Base-by-base conservation (phyloP, 1,140 invertebrate species). In the Drosophila pruinosa region DNA sequence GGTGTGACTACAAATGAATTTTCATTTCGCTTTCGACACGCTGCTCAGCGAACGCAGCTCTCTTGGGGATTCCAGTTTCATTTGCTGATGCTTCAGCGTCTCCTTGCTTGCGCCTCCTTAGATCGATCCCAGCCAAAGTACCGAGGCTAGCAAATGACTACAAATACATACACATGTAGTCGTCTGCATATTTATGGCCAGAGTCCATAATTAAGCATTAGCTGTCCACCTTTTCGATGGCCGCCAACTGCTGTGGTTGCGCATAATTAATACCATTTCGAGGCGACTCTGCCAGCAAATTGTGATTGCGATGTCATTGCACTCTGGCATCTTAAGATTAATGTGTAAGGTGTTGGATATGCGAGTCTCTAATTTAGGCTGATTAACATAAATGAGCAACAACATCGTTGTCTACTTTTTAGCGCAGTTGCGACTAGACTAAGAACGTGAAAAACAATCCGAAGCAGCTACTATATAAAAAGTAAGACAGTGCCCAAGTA, bases 1-100 rank as follows among this genome's bases (percentile, higher is more conserved):
- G 78, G 74, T 75, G 78, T 73, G 78, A 82, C 72, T 76, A 69
- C 54, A 75, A 80, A 80, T 80, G 72, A 80, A 81, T 80, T 81
- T 67, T 72, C 64, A 81, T 82, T 74, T 58, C 34, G 48, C 69
- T 53, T 82, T 82, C 70, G 78, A 58, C 72, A 83, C 79, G 78
- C 70, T 59, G 64, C 78, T 78, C 78, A 74, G 70, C 78, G 64
- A 43, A 24, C 31, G 31, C 31, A 34, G 31, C 12, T 34, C 31
- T 34, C 31, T 34, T 10, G 31, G 31, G n/a, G 31, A 34, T 34
- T 64, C 7, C 5, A n/a, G n/a, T 24, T 24, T 34, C 50, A 34
- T 65, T 26, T 36, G 12, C 22, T 10, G 34, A 21, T 19, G 31
- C 19, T 5, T n/a, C 15, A 2, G 34, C 48, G 6, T 68, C 45